Evolutionary conservation across 2,888 invertebrate genomes (phyloP).

Genomic region (Drosophila putrida): DNA sequence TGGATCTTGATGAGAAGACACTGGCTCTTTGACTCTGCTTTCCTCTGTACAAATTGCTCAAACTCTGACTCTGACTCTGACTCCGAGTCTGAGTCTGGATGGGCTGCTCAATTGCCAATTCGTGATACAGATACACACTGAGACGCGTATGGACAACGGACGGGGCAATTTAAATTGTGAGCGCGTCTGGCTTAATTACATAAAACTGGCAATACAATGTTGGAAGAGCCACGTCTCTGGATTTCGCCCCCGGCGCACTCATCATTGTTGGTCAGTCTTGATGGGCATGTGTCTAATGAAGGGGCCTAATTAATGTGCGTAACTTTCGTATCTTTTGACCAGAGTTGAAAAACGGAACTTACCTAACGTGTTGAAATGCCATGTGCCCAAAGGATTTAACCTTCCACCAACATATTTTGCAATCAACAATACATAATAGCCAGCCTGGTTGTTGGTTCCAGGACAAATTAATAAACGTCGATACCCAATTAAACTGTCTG

Average conservation of each 20-base stretch:
- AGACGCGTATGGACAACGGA: constrained; percentile 37
- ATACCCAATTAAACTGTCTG: constrained; percentile 80
- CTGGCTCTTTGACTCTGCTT: not conserved
- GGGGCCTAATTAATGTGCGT: constrained; percentile 76
- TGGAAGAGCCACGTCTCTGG: constrained; percentile 23
- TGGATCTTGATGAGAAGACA: constrained; percentile 64
- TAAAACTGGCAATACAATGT: constrained; percentile 58
- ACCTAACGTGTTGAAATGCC: constrained; percentile 75
- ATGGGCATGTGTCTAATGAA: constrained; percentile 82
- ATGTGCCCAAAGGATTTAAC: constrained; percentile 31
- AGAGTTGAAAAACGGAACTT: constrained; percentile 32
- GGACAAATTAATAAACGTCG: constrained; percentile 78
- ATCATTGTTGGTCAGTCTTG: constrained; percentile 49
- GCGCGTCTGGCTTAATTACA: constrained; percentile 81
- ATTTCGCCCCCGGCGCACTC: constrained; percentile 54
- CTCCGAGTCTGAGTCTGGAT: not conserved
- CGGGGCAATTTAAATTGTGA: constrained; percentile 79
- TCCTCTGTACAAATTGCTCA: constrained; percentile 23
- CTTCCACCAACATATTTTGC: constrained; percentile 10
- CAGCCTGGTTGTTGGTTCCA: constrained; percentile 30
- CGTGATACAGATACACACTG: constrained; percentile 78
- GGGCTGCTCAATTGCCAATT: constrained; percentile 77
- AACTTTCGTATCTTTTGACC: constrained; percentile 19
- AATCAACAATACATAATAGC: constrained; percentile 14
- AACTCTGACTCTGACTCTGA: not conserved